Conservation (phyloP, 2,888 invertebrate genomes). For the Cyaniris semiargus region DNA sequence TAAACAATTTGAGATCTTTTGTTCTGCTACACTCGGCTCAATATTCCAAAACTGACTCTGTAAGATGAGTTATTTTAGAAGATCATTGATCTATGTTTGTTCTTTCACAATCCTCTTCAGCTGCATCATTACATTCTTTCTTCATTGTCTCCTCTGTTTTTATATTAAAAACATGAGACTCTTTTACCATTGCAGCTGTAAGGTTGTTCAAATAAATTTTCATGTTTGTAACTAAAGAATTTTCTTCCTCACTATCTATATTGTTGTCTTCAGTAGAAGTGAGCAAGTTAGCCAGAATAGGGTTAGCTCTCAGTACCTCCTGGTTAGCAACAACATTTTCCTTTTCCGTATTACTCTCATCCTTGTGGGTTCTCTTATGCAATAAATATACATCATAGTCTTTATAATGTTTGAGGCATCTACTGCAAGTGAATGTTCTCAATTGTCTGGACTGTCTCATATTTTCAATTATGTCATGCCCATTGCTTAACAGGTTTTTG, state of each 20-base stretch:
- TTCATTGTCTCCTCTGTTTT: constrained; percentile 23
- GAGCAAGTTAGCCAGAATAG: constrained; percentile 66
- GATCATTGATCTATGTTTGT: background rate
- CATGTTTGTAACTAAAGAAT: constrained; percentile 64
- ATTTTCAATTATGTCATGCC: constrained; percentile 17
- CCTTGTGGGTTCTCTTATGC: constrained; percentile 59
- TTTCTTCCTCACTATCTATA: constrained; percentile 55
- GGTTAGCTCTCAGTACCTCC: constrained; percentile 63
- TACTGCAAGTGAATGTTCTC: constrained; percentile 56
- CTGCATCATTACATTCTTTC: constrained; percentile 39
- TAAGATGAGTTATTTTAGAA: background rate
- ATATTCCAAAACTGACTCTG: background rate
- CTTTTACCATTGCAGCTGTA: constrained; percentile 45
- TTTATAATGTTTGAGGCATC: constrained; percentile 71
- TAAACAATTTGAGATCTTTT: constrained; percentile 19
- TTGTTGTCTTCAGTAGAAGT: constrained; percentile 46
- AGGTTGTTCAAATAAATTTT: constrained; percentile 61
- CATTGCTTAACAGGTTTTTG: constrained; percentile 27
- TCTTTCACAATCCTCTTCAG: background rate
- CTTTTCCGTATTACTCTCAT: constrained; percentile 46
- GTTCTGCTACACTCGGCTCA: background rate
- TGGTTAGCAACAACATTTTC: constrained; percentile 52
- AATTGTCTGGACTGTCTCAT: constrained; percentile 37
- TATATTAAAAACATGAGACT: constrained; percentile 32
- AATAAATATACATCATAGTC: constrained; percentile 68